Conservation (phyloP, 2,888 invertebrate species). For the Oxytorus armatus region DNA sequence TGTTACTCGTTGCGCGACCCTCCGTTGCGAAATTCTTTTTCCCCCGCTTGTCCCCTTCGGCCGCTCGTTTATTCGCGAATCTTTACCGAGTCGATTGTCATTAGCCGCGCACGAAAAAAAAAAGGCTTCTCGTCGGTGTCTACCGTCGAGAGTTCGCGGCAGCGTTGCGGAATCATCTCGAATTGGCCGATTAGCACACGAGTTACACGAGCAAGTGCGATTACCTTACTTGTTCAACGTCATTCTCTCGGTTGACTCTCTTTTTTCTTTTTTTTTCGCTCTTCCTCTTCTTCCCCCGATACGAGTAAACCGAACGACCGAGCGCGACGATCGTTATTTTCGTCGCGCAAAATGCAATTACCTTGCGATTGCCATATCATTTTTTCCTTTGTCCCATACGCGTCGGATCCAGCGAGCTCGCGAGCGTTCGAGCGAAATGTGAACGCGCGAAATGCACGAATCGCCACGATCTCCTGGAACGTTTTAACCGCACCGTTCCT, state of each 20-base stretch:
- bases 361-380: too few species aligned
- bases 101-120: conserved; percentile 35
- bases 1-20: conserved; percentile 65
- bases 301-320: too few species aligned
- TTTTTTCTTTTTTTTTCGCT: not conserved
- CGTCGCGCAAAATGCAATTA: too few species aligned
- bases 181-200: conserved; percentile 33
- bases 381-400: too few species aligned
- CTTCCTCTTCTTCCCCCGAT: too few species aligned
- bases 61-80: conserved; percentile 16
- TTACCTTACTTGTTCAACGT: not conserved
- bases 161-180: conserved; percentile 7
- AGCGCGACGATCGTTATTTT: too few species aligned
- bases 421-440: not conserved
- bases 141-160: not conserved
- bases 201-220: not conserved
- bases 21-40: conserved; percentile 55
- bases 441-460: conserved; percentile 1
- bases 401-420: not conserved
- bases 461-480: too few species aligned
- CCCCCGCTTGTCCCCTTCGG: not conserved
- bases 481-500: too few species aligned
- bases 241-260: not conserved
- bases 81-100: conserved; percentile 35
- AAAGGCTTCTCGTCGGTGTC: conserved; percentile 11